phyloP scores from a whole-genome alignment of 2,113 vertebrate species.

The Sinocyclocheilus grahami region DNA sequence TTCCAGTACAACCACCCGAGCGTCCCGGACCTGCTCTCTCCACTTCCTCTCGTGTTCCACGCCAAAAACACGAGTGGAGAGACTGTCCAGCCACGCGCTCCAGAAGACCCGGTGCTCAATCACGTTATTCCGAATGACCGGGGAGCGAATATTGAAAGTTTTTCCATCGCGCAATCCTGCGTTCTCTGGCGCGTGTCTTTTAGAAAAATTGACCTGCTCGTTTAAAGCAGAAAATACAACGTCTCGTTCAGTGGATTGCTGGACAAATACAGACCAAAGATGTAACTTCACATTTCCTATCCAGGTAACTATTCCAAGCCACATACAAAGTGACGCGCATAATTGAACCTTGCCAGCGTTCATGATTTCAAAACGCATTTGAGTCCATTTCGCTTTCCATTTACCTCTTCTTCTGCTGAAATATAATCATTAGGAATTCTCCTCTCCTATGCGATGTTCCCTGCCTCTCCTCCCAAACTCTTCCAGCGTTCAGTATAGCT shows the following conservation, averaged over 20 bases:
- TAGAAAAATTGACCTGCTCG: neutral
- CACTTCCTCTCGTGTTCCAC: constrained; percentile 72
- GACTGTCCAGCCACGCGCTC: constrained; percentile 74
- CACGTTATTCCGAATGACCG: neutral
- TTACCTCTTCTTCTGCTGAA: neutral
- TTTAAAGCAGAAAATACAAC: neutral
- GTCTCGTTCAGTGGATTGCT: neutral
- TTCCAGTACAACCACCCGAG: constrained; percentile 76
- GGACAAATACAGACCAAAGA: neutral
- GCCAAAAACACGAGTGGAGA: constrained; percentile 74
- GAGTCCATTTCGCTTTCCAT: constrained; percentile 1
- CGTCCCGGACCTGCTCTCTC: constrained; percentile 70
- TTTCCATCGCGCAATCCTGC: neutral
- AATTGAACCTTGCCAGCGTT: neutral
- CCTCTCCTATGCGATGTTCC: neutral
- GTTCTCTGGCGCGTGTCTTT: neutral
- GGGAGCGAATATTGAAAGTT: neutral
- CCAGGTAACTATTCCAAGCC: constrained; percentile 26
- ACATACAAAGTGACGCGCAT: constrained; percentile 25
- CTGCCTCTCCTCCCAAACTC: neutral
- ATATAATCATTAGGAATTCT: neutral
- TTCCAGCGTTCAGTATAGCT: neutral
- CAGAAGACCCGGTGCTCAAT: constrained; percentile 77
- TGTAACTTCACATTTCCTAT: constrained; percentile 13
- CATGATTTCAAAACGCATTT: constrained; percentile 30